These are phyloP conservation scores for Scopus umbretta DNA, from an alignment of 2,113 vertebrate genomes.

Conservation along the genomic window DNA sequence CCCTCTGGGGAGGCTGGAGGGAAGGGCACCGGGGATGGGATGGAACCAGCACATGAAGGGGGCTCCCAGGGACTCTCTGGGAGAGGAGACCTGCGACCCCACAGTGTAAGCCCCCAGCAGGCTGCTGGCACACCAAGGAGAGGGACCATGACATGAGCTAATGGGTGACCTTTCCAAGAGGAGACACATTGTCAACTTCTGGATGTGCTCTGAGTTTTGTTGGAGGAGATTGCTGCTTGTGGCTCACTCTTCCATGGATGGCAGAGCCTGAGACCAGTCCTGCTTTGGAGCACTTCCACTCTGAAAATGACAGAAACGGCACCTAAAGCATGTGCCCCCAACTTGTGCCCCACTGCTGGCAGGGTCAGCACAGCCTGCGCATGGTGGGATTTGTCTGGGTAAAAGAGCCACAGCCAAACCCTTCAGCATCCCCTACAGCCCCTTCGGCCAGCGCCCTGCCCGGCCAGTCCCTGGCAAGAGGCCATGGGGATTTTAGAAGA, in stretches of 20 bases:
- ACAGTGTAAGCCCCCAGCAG: accelerated
- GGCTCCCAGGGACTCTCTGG: background rate
- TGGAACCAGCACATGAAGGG: background rate
- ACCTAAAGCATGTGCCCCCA: background rate
- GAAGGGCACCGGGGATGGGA: background rate
- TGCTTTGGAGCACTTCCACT: background rate
- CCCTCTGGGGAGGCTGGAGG: background rate
- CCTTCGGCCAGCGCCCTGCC: accelerated
- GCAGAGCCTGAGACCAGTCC: background rate
- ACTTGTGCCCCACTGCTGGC: background rate
- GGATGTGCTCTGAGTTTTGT: background rate
- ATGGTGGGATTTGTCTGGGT: background rate
- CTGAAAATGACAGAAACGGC: background rate
- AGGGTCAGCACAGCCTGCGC: background rate
- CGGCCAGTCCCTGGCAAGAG: background rate
- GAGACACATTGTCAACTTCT: background rate
- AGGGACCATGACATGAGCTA: background rate
- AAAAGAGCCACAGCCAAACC: background rate
- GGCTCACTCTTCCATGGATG: accelerated
- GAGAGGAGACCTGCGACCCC: accelerated
- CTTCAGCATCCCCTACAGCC: background rate
- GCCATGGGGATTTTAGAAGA: background rate
- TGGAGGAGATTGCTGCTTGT: background rate
- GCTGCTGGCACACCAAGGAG: background rate
- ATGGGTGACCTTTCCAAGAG: background rate